Conservation (phyloP, 2,797 vertebrate species). For the Xenops minutus region DNA sequence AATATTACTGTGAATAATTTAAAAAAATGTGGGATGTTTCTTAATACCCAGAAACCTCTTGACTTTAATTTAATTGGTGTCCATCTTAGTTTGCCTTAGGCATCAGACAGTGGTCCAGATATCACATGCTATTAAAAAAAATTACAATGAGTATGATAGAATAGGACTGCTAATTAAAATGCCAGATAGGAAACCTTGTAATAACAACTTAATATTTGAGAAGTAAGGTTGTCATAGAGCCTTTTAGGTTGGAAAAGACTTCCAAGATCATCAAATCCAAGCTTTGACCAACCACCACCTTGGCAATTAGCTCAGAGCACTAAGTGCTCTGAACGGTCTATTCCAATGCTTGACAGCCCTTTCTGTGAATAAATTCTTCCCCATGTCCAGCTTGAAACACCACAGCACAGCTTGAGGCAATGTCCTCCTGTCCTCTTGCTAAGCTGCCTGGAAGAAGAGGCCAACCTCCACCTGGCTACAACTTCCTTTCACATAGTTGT, state of each 20-base stretch:
- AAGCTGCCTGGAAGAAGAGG: neutral
- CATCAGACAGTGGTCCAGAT: neutral
- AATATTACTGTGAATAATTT: neutral
- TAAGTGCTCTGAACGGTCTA: neutral
- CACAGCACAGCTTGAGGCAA: neutral
- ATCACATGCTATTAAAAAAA: neutral
- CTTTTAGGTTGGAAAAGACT: neutral
- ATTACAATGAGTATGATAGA: neutral
- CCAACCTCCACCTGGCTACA: neutral
- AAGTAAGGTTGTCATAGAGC: neutral
- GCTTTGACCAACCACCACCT: neutral
- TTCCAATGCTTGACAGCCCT: neutral
- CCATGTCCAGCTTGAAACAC: rapidly evolving
- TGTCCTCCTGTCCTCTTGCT: neutral
- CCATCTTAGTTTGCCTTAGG: neutral
- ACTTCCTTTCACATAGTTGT: neutral
- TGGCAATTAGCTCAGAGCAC: neutral
- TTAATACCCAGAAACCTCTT: neutral
- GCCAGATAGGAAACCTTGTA: neutral
- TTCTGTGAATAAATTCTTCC: neutral
- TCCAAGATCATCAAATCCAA: neutral
- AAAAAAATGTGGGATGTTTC: neutral
- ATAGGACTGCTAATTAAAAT: neutral
- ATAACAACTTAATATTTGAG: neutral
- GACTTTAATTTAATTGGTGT: neutral